Percentiles rank a stretch among this genome's conserved stretches.
Evolutionary conservation across 2,797 vertebrate genomes (phyloP).

Genomic region (Spinus pinus): DNA sequence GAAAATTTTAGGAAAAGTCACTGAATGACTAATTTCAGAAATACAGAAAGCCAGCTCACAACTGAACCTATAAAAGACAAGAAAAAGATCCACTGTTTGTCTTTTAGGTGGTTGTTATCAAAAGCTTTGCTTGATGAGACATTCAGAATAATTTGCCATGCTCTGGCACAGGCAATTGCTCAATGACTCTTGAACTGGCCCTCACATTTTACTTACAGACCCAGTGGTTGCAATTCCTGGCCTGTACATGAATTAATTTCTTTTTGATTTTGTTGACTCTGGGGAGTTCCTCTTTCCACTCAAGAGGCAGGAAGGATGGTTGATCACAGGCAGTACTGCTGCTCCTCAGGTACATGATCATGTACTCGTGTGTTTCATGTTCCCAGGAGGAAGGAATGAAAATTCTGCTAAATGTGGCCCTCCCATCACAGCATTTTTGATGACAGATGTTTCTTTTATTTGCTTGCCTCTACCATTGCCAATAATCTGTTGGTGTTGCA

Average conservation of each 20-base stretch:
- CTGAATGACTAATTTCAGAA: not conserved
- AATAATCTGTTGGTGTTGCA: not conserved
- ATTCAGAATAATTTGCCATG: not conserved
- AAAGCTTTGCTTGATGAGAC: not conserved
- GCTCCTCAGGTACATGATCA: not conserved
- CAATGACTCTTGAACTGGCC: not conserved
- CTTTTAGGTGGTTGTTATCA: not conserved
- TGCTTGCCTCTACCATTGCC: not conserved
- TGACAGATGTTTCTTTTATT: not conserved
- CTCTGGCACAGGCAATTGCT: not conserved
- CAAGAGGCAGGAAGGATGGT: not conserved
- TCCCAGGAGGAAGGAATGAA: not conserved
- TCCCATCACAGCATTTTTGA: not conserved
- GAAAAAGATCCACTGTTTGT: not conserved
- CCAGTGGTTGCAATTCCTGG: not conserved
- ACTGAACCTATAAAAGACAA: not conserved
- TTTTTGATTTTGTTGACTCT: not conserved
- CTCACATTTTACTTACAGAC: not conserved
- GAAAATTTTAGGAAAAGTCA: not conserved
- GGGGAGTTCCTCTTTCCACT: not conserved
- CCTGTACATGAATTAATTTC: not conserved
- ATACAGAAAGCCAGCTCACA: not conserved
- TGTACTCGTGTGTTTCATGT: not conserved
- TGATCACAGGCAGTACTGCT: not conserved
- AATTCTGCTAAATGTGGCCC: not conserved